Conservation (phyloP, 2,888 invertebrate genomes). For the Hydroisotoma schaefferi region DNA sequence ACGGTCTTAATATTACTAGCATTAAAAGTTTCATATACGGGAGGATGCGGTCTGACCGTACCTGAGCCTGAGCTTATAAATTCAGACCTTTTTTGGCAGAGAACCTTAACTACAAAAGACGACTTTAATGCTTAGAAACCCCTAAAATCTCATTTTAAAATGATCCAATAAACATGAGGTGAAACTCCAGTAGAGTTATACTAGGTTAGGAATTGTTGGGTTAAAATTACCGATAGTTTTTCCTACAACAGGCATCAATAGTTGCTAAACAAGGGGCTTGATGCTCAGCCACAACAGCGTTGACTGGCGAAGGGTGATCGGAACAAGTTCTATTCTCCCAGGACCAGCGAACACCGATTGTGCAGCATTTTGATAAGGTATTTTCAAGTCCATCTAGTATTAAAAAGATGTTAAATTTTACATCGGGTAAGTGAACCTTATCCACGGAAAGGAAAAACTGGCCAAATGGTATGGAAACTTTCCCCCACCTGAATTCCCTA, state of each 20-base stretch:
- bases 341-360: slow-evolving; percentile 57
- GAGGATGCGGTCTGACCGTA: no score
- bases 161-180: not conserved
- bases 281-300: slow-evolving; percentile 58
- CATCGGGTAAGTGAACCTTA: not conserved
- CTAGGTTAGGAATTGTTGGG: slow-evolving; percentile 14
- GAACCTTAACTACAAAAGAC: no score
- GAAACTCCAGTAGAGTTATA: not conserved
- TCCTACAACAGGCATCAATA: slow-evolving; percentile 63
- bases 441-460: not conserved
- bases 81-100: no score
- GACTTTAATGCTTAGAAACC: no score
- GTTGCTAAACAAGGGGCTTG: slow-evolving; percentile 63
- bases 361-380: slow-evolving; percentile 55
- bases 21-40: no score
- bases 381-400: slow-evolving; percentile 37
- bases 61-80: no score
- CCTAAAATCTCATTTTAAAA: not conserved
- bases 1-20: no score
- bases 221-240: slow-evolving; percentile 54
- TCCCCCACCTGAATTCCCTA: no score
- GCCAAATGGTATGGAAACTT: no score
- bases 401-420: not conserved
- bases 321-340: slow-evolving; percentile 55
- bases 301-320: slow-evolving; percentile 56